Evolutionary conservation across 1,140 invertebrate species (phyloP).

Genomic region (Vanessa tameamea): DNA sequence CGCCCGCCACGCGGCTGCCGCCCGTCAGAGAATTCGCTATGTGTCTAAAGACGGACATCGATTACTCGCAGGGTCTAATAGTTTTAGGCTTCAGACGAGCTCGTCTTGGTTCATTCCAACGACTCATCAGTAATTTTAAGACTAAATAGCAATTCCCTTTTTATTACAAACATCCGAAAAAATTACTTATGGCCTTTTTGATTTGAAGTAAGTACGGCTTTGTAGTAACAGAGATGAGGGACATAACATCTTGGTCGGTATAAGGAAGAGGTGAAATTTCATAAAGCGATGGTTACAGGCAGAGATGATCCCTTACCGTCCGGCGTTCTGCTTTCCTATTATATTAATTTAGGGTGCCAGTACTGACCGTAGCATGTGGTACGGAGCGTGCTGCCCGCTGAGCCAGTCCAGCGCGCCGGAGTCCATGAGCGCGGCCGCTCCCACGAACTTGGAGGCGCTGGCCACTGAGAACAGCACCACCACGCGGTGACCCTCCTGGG

Average conservation of each 20-base stretch:
- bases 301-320: no score
- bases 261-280: no score
- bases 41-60: conserved; percentile 47
- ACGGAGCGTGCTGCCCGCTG: conserved; percentile 53
- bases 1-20: conserved; percentile 52
- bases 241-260: not conserved
- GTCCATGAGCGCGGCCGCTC: conserved; percentile 52
- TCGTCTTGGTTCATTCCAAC: not conserved
- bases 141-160: no score
- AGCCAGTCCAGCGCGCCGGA: conserved; percentile 49
- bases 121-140: no score
- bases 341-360: conserved; percentile 1
- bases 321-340: no score
- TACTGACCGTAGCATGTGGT: conserved; percentile 50
- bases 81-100: not conserved
- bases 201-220: no score
- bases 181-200: no score
- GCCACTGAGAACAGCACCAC: conserved; percentile 62
- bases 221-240: no score
- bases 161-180: no score
- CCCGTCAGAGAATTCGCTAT: conserved; percentile 61
- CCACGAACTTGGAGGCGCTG: conserved; percentile 55
- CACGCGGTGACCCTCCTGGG: conserved; percentile 62
- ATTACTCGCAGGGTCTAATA: not conserved
- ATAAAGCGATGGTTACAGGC: no score